Evolutionary conservation across 30 jellyfish, hydroid and myxozoan genomes (phyloP).

Genomic region (Cassiopea xamachana): DNA sequence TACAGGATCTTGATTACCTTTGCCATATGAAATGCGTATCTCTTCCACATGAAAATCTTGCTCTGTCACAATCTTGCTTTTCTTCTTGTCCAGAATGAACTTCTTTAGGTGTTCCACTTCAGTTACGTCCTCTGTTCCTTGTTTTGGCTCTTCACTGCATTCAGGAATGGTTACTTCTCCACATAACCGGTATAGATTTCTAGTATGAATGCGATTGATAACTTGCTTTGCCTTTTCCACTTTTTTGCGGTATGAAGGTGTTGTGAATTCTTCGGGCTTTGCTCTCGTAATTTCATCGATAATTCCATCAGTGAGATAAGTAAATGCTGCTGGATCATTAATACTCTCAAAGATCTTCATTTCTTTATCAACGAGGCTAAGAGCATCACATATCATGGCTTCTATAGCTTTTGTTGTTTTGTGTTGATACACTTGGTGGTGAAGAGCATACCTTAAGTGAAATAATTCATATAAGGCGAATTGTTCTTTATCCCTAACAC

Average conservation of each 20-base stretch:
- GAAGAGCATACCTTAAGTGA: constrained; percentile 84
- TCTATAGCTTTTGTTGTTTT: constrained; percentile 77
- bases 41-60: constrained; percentile 51
- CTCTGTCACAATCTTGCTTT: constrained; percentile 15
- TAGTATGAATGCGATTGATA: constrained; percentile 40
- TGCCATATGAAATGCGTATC: constrained; percentile 62
- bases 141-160: background rate
- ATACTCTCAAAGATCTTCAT: constrained; percentile 57
- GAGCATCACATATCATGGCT: constrained; percentile 78
- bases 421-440: constrained; percentile 82
- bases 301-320: constrained; percentile 72
- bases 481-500: constrained; percentile 72
- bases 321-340: constrained; percentile 57
- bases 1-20: constrained; percentile 52
- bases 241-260: constrained; percentile 13
- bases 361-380: constrained; percentile 52
- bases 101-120: constrained; percentile 8
- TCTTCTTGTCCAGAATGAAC: constrained; percentile 10
- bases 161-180: constrained; percentile 50
- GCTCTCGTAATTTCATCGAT: constrained; percentile 37
- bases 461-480: constrained; percentile 76
- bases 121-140: background rate
- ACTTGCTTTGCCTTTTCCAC: constrained; percentile 38
- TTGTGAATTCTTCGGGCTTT: background rate
- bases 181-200: constrained; percentile 70